These are phyloP conservation scores for Aromia moschata DNA, from an alignment of 2,888 invertebrate species.

Conservation along the genomic window DNA sequence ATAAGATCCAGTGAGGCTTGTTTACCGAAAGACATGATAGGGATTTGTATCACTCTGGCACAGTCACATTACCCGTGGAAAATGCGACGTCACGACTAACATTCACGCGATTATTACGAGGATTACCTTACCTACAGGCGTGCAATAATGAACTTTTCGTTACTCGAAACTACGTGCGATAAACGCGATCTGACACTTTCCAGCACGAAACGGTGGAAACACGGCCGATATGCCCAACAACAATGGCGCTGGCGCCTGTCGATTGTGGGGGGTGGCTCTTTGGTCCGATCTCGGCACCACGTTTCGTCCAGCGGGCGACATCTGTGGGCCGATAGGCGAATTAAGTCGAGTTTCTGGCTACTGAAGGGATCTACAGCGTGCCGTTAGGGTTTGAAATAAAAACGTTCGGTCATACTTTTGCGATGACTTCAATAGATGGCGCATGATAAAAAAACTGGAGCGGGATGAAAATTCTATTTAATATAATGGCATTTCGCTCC, in stretches of 20 bases:
- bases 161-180: neutral
- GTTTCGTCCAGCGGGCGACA: constrained; percentile 5
- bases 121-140: neutral
- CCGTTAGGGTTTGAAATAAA: neutral
- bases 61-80: constrained; percentile 33
- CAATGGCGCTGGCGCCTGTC: constrained; percentile 48
- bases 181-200: constrained; percentile 23
- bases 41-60: constrained; percentile 29
- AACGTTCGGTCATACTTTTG: neutral
- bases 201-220: neutral
- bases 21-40: constrained; percentile 43
- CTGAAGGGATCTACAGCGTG: neutral
- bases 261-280: constrained; percentile 31
- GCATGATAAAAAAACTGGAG: neutral
- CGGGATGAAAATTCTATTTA: too few relatives aligned
- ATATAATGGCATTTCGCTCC: too few relatives aligned
- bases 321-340: constrained; percentile 12
- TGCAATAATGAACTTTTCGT: constrained; percentile 9
- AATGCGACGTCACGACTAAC: neutral
- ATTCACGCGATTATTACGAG: neutral
- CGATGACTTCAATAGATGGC: neutral
- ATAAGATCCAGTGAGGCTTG: constrained; percentile 36
- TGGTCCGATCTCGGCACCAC: neutral
- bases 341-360: neutral
- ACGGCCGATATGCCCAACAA: constrained; percentile 41